These are phyloP conservation scores for Paragorgia papillata DNA, from an alignment of 92 coral and sea anemone species.

Conservation along the genomic window DNA sequence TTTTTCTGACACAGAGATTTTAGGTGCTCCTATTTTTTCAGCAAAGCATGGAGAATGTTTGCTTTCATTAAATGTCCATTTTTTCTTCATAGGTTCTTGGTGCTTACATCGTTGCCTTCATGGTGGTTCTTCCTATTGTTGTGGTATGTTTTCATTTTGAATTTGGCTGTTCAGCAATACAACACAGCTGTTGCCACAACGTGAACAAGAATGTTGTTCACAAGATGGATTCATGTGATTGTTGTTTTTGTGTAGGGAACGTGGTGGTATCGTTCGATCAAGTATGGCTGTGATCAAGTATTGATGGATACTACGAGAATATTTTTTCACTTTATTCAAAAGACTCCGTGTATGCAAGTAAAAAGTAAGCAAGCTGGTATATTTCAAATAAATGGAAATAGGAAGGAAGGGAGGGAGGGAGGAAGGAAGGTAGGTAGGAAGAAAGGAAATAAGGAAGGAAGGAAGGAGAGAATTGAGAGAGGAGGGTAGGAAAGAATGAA, in stretches of 20 bases:
- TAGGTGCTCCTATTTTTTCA: not conserved
- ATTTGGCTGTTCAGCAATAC: not conserved
- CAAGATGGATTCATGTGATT: too few species aligned
- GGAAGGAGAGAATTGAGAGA: not conserved
- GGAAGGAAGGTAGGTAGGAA: not conserved
- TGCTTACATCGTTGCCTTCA: slow-evolving; percentile 95
- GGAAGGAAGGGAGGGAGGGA: not conserved
- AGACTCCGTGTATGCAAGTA: slow-evolving; percentile 88
- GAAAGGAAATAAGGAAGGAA: not conserved
- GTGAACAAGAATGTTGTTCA: too few species aligned
- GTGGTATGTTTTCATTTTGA: slow-evolving; percentile 65
- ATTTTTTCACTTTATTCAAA: slow-evolving; percentile 86
- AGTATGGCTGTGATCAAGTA: slow-evolving; percentile 96
- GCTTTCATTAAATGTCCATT: too few species aligned
- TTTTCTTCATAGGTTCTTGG: slow-evolving; percentile 71
- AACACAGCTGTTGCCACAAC: not conserved
- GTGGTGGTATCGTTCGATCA: slow-evolving; percentile 98
- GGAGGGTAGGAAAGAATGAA: not conserved
- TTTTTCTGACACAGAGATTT: not conserved
- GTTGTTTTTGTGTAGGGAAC: slow-evolving; percentile 79
- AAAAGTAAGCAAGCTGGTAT: slow-evolving; percentile 77
- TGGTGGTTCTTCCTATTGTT: slow-evolving; percentile 86
- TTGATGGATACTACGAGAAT: slow-evolving; percentile 84
- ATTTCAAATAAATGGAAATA: too few species aligned
- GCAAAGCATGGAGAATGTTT: too few species aligned